Base-by-base conservation (phyloP, 2,113 vertebrate species). In the Tyto alba region DNA sequence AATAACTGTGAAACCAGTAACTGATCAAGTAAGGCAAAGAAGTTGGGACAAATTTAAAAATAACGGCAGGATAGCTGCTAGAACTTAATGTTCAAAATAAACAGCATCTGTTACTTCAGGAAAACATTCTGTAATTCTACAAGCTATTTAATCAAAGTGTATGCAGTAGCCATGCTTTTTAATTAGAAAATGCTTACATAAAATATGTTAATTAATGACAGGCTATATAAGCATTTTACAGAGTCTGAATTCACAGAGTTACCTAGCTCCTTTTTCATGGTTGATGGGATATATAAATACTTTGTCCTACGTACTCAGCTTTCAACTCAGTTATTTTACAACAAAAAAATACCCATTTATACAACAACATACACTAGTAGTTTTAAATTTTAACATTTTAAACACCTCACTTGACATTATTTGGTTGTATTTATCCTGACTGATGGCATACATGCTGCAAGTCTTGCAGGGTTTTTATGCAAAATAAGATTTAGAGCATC, bases 321-420 rank as follows among this genome's bases (percentile, higher is more conserved):
- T 78, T 57, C 19, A 36, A 32, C 5, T 47, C 22, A 25, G 36
- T 56, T 85, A 63, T 63, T 82, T 59, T 34, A 53, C 55, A 88
- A 83, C 20, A 80, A 93, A 73, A 69, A 78, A 86, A 75, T 32
- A 67, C 40, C 32, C 73, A 63, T 90, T 91, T 96, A 82, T 69
- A 67, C 53, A 47, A 36, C 27, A 81, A 80, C n/a, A 79, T 64
- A 40, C 18, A 93, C 30, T 50, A 82, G 18, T 45, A 67, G 59
- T 83, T 94, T 97, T 69, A 93, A 96, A 94, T 79, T 22, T 38
- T 4, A 93, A 50, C 13, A n/a, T 74, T 91, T 77, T 45, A 88
- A 96, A 96, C 62, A 89, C 41, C 66, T 93, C 53, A 45, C 34
- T 68, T 80, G 48, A 57, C 34, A n/a, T 64, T 45, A 82, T 80